Base-by-base conservation (phyloP, 2,888 invertebrate genomes). In the Crepidodera aurea region DNA sequence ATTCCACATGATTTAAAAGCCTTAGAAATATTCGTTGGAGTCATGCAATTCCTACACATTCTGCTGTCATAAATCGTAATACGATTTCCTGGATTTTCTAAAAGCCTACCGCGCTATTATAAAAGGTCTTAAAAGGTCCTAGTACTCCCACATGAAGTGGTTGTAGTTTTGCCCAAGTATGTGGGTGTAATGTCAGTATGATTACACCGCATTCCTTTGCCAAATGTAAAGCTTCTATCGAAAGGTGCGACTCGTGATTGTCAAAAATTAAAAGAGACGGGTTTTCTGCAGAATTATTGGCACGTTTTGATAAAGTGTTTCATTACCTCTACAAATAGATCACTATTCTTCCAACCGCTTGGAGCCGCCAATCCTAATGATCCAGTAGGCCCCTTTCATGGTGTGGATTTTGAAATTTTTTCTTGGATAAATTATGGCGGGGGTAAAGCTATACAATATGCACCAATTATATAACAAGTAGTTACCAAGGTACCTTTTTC, bases 1-100 rank as follows among this genome's bases (percentile, higher is more conserved):
- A 77, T 78, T 44, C 78, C 78, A 27, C 76, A 72, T 40, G 69
- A 69, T 67, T 67, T 65, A 66, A 79, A 79, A 12, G 76, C 76
- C 25, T 65, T 57, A 51, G 62, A 69, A 29, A 80, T 79, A 63
- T 79, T 81, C 7, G 46, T 66, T 37, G 77, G 75, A 40, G 76
- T 78, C 29, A 29, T 29, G 70, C 78, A 71, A 10, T 29, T 29
- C 10, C 29, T 10, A 78, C 72, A 61, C 77, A 75, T 62, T 64
- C 73, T 55, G 79, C 75, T 12, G 59, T 81, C 73, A 68, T 82
- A 79, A 25, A 82, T 80, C 0, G 76, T 74, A n/a, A 81, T 71
- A 13, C 76, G 72, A 63, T 78, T 74, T 1, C 80, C 80, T 37
- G 53, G 57, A 25, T 57, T 69, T 51, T 71, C 69, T 65, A 77